These are phyloP conservation scores for Stylophora pistillata DNA, from an alignment of 64 coral and sea anemone species.

Conservation along the genomic window DNA sequence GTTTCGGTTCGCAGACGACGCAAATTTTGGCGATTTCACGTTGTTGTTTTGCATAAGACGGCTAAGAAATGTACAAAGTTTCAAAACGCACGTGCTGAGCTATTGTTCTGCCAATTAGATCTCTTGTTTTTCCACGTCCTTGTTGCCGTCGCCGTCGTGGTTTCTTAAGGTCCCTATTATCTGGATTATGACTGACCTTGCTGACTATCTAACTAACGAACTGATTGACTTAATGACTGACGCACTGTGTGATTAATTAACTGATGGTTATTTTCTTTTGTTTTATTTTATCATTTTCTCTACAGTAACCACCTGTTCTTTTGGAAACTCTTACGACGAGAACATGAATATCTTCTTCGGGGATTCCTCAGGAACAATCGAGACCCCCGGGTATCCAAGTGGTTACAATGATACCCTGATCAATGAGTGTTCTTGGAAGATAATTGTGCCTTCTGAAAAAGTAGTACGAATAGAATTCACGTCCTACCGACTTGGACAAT, in stretches of 20 bases:
- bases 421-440: not conserved
- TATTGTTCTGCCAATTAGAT: too few relatives aligned
- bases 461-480: not conserved
- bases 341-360: slow-evolving; percentile 1
- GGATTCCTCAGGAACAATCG: not conserved
- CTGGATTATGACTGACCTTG: too few relatives aligned
- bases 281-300: not conserved
- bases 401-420: not conserved
- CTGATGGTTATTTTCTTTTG: not conserved
- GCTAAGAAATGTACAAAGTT: too few relatives aligned
- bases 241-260: not conserved
- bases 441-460: not conserved
- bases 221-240: too few relatives aligned
- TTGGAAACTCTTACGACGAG: not conserved
- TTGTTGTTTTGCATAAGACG: too few relatives aligned
- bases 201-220: too few relatives aligned
- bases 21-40: too few relatives aligned
- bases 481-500: not conserved
- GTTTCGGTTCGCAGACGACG: too few relatives aligned
- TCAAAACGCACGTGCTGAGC: too few relatives aligned
- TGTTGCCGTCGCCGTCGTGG: too few relatives aligned
- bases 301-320: not conserved
- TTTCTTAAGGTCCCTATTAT: too few relatives aligned
- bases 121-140: too few relatives aligned
- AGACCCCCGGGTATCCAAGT: slow-evolving; percentile 7